These are phyloP conservation scores for Periplaneta americana DNA, from an alignment of 1,140 invertebrate genomes.

Conservation along the genomic window DNA sequence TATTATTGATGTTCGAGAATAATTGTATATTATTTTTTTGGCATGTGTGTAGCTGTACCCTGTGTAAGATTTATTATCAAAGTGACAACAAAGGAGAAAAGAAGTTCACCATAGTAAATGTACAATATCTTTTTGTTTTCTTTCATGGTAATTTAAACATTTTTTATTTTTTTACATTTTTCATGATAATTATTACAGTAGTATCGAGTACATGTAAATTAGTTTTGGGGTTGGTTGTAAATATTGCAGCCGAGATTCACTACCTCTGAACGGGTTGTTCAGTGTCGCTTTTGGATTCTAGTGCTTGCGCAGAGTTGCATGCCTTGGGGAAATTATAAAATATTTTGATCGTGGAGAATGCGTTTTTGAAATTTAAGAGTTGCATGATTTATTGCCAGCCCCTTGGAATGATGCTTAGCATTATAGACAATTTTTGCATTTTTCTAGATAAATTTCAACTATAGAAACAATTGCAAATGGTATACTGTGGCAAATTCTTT, in stretches of 20 bases:
- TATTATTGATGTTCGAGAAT: slow-evolving; percentile 28
- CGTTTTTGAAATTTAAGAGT: neutral
- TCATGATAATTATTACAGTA: slow-evolving; percentile 13
- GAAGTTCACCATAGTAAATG: slow-evolving; percentile 15
- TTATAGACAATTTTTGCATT: slow-evolving; percentile 22
- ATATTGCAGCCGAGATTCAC: neutral
- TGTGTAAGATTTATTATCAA: slow-evolving; percentile 14
- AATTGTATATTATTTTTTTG: slow-evolving; percentile 27
- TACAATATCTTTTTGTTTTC: slow-evolving; percentile 23
- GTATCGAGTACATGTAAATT: slow-evolving; percentile 16
- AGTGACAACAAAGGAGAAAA: slow-evolving; percentile 4
- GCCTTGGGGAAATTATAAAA: neutral
- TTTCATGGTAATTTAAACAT: slow-evolving; percentile 20
- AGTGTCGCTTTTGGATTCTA: neutral
- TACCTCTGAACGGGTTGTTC: neutral
- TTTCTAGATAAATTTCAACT: slow-evolving; percentile 20
- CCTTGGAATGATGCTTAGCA: slow-evolving; percentile 14
- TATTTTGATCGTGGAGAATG: neutral
- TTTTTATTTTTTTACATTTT: slow-evolving; percentile 22
- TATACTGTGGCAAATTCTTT: slow-evolving; percentile 23
- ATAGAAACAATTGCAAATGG: slow-evolving; percentile 23
- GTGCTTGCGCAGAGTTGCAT: neutral
- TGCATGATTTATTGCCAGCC: slow-evolving; percentile 13
- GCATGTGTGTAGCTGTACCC: slow-evolving; percentile 20
- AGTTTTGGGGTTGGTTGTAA: slow-evolving; percentile 14